A percentile compares a stretch with the other conserved stretches of the same genome.
These are phyloP conservation scores for Rhizomys pruinosus DNA, from an alignment of 2,113 vertebrate species.

Conservation along the genomic window DNA sequence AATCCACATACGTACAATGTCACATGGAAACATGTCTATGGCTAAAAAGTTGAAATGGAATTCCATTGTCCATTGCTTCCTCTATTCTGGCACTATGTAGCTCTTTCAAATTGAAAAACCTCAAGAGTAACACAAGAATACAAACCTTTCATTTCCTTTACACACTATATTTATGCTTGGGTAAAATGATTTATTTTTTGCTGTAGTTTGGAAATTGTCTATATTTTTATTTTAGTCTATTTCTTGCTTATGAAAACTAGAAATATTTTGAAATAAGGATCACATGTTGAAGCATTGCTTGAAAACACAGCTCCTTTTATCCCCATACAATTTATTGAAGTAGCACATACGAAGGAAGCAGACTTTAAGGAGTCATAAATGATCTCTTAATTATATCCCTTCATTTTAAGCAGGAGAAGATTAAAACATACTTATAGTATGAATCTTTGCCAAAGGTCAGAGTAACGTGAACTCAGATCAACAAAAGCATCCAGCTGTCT, in stretches of 20 bases:
- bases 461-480: neutral
- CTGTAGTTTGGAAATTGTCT: neutral
- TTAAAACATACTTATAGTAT: neutral
- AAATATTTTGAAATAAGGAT: conserved; percentile 8
- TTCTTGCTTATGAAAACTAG: neutral
- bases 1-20: neutral
- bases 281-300: neutral
- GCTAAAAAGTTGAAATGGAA: neutral
- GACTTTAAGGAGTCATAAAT: neutral
- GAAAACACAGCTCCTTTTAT: neutral
- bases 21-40: neutral
- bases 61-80: neutral
- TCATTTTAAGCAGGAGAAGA: neutral
- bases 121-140: neutral
- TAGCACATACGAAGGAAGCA: conserved; percentile 2
- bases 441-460: neutral
- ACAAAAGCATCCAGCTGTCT: neutral
- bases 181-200: neutral
- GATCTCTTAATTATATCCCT: neutral
- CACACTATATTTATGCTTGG: neutral
- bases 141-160: neutral
- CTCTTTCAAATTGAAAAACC: neutral
- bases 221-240: neutral
- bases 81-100: neutral
- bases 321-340: neutral